These are phyloP conservation scores for Bos taurus DNA, from an alignment of 2,113 vertebrate species.

Conservation along the genomic window ARS-UCD2.0 NC_037357.1:21112501-21113000, in stretches of 20 bases:
- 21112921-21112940: constrained; percentile 16
- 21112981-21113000: constrained; percentile 29
- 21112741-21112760: not conserved
- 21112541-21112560: not conserved
- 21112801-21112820: constrained; percentile 36
- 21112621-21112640: constrained; percentile 11
- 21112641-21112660: not conserved
- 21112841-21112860: constrained; percentile 60
- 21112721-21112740: constrained; percentile 38
- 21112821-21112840: constrained; percentile 69
- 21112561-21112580: constrained; percentile 41
- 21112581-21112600: constrained; percentile 41
- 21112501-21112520: constrained; percentile 44
- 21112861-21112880: constrained; percentile 70
- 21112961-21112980: constrained; percentile 11
- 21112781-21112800: constrained; percentile 63
- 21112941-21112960: constrained; percentile 18
- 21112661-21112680: constrained; percentile 52
- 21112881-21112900: constrained; percentile 11
- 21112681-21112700: not conserved
- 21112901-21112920: constrained; percentile 29
- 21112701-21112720: constrained; percentile 61
- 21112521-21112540: constrained; percentile 28
- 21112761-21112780: constrained; percentile 46
- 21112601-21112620: constrained; percentile 47